Base-by-base conservation (phyloP, 1,140 invertebrate genomes). In the Aphelinus atriplicis region DNA sequence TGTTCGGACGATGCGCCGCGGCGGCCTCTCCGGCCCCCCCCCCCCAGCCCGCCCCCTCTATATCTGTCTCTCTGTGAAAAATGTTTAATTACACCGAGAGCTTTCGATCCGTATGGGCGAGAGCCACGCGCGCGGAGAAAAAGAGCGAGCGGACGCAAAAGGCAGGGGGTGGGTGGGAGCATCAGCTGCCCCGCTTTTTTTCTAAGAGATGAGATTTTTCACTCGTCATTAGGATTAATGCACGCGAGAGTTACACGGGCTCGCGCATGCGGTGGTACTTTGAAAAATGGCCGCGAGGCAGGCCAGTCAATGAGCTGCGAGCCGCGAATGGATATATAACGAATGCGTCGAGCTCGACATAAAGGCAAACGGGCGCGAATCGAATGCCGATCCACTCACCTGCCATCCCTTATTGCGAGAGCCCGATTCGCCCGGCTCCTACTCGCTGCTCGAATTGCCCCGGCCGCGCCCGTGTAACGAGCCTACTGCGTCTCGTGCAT, bases 281-380 rank as follows among this genome's bases (percentile, higher is more conserved):
- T 53, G 51, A 4, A 53, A 26, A 26, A 26, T 26, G 26, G 26
- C 26, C 26, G 26, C 26, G 26, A 26, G 26, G 26, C 26, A 26
- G 26, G 26, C 26, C 26, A 26, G 26, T 26, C 26, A 26, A 9
- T 53, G 51, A 53, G 7, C 7, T 10, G 57, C 57, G 61, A 43
- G 61, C 45, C 71, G 73, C 78, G 75, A 73, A 74, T 77, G 72
- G 67, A 64, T 79, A 53, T 78, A 72, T 77, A 77, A 73, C 67
- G 74, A 77, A 77, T 77, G 78, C 76, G 77, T 78, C 78, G 78
- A 80, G 78, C 79, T 80, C 79, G 75, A 80, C 77, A 80, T 78
- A 81, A 80, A 81, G 78, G 81, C 78, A 78, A 81, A 80, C 51
- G 51, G 51, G 9, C 51, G 51, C 51, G 4, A 53, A 53, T 53